phyloP scores from a whole-genome alignment of 2,113 vertebrate species.

The Promerops cafer region DNA sequence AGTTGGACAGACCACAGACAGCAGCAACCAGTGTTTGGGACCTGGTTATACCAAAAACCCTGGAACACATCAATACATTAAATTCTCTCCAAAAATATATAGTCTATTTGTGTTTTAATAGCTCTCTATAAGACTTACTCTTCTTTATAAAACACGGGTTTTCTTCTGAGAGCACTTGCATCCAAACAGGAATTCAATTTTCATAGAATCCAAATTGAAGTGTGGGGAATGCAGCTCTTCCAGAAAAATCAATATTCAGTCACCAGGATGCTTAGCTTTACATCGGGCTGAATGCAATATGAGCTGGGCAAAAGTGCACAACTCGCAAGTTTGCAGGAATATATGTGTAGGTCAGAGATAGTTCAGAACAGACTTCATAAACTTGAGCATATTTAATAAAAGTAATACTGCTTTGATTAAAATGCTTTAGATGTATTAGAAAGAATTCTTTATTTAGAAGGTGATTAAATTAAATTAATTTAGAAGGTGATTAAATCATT shows the following conservation, averaged over 20 bases:
- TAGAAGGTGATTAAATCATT: not conserved
- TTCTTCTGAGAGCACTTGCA: not conserved
- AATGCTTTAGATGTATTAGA: not conserved
- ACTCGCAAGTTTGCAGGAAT: not conserved
- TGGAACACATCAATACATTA: not conserved
- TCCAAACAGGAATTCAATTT: not conserved
- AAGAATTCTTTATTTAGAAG: not conserved
- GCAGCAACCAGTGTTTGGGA: rapidly evolving
- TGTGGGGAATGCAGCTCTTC: not conserved
- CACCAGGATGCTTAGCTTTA: not conserved
- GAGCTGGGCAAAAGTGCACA: not conserved
- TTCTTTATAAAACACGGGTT: not conserved
- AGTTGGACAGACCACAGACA: not conserved
- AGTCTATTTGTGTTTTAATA: not conserved
- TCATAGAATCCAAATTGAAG: not conserved
- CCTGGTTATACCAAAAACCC: not conserved
- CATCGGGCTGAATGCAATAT: not conserved
- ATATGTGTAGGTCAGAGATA: not conserved
- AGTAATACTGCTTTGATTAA: not conserved
- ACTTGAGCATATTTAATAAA: not conserved
- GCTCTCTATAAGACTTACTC: not conserved
- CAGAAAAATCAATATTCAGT: not conserved
- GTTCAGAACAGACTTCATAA: not conserved
- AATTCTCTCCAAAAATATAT: not conserved
- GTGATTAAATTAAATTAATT: too few relatives aligned